Evolutionary conservation across 2,113 vertebrate genomes (phyloP).

Genomic region (Notarius lentiginosus): DNA sequence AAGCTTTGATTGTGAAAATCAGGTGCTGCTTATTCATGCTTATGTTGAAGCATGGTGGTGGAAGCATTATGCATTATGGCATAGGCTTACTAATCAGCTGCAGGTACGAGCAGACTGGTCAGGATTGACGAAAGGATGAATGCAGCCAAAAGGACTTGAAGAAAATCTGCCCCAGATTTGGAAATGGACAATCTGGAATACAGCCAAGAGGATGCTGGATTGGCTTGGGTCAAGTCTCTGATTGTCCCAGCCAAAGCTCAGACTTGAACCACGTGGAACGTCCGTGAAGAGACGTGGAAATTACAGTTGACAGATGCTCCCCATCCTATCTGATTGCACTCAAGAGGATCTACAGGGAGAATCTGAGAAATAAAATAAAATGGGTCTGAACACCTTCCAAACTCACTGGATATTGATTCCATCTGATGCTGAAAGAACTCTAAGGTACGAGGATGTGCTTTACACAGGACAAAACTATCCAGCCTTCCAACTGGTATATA

Average conservation of each 20-base stretch:
- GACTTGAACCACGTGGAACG: not conserved
- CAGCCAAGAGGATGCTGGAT: not conserved
- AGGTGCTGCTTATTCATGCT: not conserved
- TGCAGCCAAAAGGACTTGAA: not conserved
- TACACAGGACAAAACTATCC: slow-evolving; percentile 5
- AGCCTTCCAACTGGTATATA: not conserved
- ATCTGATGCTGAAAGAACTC: not conserved
- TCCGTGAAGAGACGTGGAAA: not conserved
- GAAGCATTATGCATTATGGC: not conserved
- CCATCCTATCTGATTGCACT: not conserved
- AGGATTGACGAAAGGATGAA: not conserved
- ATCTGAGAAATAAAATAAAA: not conserved
- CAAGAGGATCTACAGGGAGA: not conserved
- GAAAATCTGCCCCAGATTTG: not conserved
- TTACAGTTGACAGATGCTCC: not conserved
- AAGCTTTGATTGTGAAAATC: not conserved
- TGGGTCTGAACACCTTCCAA: not conserved
- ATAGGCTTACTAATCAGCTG: not conserved
- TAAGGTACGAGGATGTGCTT: not conserved
- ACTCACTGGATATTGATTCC: not conserved
- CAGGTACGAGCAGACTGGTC: not conserved
- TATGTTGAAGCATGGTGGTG: not conserved
- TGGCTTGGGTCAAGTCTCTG: not conserved
- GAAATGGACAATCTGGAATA: not conserved
- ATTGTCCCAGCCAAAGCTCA: not conserved